Percentiles rank a stretch among this genome's conserved stretches.
Conservation (phyloP, 2,888 invertebrate species). For the Trypoxylon attenuatum region DNA sequence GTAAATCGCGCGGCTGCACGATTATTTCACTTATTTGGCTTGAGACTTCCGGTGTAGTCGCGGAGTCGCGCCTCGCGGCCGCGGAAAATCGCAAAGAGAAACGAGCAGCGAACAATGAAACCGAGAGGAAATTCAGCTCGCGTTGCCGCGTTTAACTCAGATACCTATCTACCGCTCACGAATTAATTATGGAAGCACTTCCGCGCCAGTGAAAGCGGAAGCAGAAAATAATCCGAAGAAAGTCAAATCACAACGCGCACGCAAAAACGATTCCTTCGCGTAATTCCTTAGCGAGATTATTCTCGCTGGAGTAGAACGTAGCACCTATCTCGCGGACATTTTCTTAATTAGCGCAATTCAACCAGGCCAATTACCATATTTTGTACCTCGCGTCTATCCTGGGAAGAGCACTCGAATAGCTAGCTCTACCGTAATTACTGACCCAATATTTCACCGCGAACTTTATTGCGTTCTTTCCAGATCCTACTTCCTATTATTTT, state of each 20-base stretch:
- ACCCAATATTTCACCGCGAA: no score
- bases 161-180: constrained; percentile 28
- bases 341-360: neutral
- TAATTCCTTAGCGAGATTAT: constrained; percentile 3
- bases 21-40: no score
- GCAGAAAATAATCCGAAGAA: constrained; percentile 36
- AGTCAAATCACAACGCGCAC: constrained; percentile 22
- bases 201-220: constrained; percentile 54
- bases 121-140: constrained; percentile 21
- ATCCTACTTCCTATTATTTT: no score
- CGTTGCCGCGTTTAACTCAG: constrained; percentile 34
- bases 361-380: neutral
- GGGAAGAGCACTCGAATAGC: neutral
- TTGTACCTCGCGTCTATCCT: neutral
- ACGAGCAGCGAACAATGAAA: constrained; percentile 14
- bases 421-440: neutral
- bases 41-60: no score
- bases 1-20: no score
- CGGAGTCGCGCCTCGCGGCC: neutral
- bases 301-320: neutral
- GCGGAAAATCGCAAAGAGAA: constrained; percentile 17
- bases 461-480: no score
- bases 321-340: neutral
- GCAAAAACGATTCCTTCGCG: constrained; percentile 24
- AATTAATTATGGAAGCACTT: constrained; percentile 53